Evolutionary conservation across 2,888 invertebrate genomes (phyloP).

Genomic region (Trichogramma evanescens): DNA sequence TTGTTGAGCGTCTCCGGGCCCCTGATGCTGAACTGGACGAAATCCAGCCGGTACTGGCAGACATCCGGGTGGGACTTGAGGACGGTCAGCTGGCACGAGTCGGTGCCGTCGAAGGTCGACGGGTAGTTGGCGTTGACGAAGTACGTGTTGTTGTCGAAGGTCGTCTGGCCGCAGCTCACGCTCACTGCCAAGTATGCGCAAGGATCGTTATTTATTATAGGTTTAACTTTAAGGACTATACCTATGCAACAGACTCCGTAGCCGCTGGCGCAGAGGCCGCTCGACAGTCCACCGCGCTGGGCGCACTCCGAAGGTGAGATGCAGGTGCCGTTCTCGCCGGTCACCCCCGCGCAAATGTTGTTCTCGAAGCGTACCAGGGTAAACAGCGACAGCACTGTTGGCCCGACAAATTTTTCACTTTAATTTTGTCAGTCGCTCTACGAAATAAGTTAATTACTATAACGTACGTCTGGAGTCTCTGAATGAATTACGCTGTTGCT

Average conservation of each 20-base stretch:
- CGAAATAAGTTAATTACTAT: neutral
- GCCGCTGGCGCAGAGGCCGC: constrained; percentile 73
- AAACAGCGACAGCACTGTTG: constrained; percentile 69
- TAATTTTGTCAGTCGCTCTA: too few relatives aligned
- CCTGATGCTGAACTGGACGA: constrained; percentile 68
- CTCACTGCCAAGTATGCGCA: constrained; percentile 54
- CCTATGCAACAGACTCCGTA: constrained; percentile 72
- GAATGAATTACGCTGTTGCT: too few relatives aligned
- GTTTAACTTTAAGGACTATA: constrained; percentile 40
- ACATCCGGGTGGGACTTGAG: constrained; percentile 70
- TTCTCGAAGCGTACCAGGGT: constrained; percentile 73
- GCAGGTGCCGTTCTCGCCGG: constrained; percentile 78
- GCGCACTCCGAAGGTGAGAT: constrained; percentile 66
- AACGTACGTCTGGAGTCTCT: constrained; percentile 11
- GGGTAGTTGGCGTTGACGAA: constrained; percentile 82
- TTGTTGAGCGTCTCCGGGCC: constrained; percentile 72
- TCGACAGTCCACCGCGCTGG: constrained; percentile 64
- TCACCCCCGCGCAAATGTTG: constrained; percentile 66
- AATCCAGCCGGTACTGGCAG: constrained; percentile 77
- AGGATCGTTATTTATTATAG: neutral
- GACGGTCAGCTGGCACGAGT: constrained; percentile 78
- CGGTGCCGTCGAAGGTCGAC: constrained; percentile 65
- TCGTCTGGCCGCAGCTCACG: constrained; percentile 70
- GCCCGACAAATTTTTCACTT: neutral
- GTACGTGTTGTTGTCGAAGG: constrained; percentile 75